Evolutionary conservation across 2,113 vertebrate species (phyloP), one percentile per base, ranked within the genome.

Genomic region (Xiphias gladius): DNA sequence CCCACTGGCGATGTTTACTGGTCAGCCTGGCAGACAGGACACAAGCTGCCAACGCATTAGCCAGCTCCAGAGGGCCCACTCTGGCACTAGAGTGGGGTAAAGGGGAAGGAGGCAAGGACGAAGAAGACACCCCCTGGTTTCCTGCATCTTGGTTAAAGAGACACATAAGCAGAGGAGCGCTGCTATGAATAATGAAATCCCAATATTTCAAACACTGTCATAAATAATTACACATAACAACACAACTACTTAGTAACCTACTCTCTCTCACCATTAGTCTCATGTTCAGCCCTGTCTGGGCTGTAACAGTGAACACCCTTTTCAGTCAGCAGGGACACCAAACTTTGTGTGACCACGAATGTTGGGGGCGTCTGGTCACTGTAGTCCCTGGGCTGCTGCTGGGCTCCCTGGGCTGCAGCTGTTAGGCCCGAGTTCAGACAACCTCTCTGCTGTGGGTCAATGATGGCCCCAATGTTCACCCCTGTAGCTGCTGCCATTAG

Each of bases 41-140:
- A 67, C 95, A 96, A n/a, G 95, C 96, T 11, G 95, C 95, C 87
- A 96, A 84, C 0, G 95, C 95, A 68, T 96, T 96, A 19, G 95
- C 93, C 85, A 96, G 89, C 87, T 96, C 96, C 86, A 96, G 92
- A 39, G 95, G 94, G 19, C 95, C 92, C 62, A 95, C 94, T 46
- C 94, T 89, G 63, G 88, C 64, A 28, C 79, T 84, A 28, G 86
- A 81, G 54, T 92, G 94, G 73, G 93, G 85, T 19, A 88, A 68
- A 82, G 92, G 86, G 2, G 90, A 91, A 10, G 90, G 82, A 68
- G 90, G 88, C 73, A 89, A 88, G 68, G 91, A 86, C 22, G 87
- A 39, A 68, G 88, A 92, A 74, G 89, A 92, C 73, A 68, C 55
- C 24, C 80, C 91, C 0, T 91, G 92, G 43, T 81, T 93, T 68